Base-by-base conservation (phyloP, 2,888 invertebrate genomes). In the Aelia acuminata region DNA sequence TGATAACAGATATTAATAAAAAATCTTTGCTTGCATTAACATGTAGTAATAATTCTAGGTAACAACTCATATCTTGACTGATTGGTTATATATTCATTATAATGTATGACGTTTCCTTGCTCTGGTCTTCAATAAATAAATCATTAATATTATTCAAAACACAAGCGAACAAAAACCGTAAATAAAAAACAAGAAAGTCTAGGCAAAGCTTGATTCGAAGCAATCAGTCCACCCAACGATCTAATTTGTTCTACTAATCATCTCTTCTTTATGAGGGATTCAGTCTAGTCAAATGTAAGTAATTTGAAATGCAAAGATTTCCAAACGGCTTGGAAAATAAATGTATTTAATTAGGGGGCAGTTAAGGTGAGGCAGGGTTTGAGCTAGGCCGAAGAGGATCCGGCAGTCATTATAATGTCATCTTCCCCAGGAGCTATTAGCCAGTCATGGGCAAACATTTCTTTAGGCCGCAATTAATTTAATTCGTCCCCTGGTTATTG, bases 391-490 rank as follows among this genome's bases (percentile, higher is more conserved):
- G 31, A 31, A 22, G 43, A n/a, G n/a, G 80, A 43, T n/a, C 43
- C 80, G 22, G 39, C 11, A 80, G 80, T 80, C 80, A 47, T 80
- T 80, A 80, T 80, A 80, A 43, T 47, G 80, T 80, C 80, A 80
- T 80, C 80, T 43, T 39, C 75, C 39, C 26, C 57, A 8, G 35
- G 4, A n/a, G 43, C 80, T 39, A 43, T 43, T 80, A 80, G 80
- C 43, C 35, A 70, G 63, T 80, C 80, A 80, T 80, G 80, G 43
- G 80, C 80, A 80, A 80, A 80, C 80, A 80, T 80, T 80, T 80
- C 80, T 80, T n/a, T 80, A 22, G 39, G 43, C 43, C 43, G 43
- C 43, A 80, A 80, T 80, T 47, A 80, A 80, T 80, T 70, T 70
- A 70, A 70, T 70, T 70, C 63, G 63, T 70, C 63, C 63, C 63